Base-by-base conservation (phyloP, 2,888 invertebrate species). In the Synergus laeviventris region DNA sequence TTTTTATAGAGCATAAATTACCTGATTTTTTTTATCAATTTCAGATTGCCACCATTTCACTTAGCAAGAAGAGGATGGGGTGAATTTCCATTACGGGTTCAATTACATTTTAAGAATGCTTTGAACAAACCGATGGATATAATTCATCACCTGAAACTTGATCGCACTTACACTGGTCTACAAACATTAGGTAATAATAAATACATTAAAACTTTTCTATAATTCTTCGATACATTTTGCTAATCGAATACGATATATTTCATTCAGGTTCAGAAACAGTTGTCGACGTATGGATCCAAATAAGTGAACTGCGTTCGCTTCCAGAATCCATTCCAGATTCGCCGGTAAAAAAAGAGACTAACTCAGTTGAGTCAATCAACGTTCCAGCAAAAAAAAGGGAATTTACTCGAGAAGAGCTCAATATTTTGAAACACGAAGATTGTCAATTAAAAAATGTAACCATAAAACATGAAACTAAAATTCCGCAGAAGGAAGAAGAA, bases 41-140 rank as follows among this genome's bases (percentile, higher is more conserved):
- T 39, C 91, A 96, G 95, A 77, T 92, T 94, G 49, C 93, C 95
- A 0, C 98, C 97, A 0, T 98, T 96, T 92, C 96, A 97, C 91
- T 90, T 98, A 76, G 94, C 95, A 0, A 93, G 97, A 54, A 93
- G 96, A 78, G 98, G 98, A 21, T 98, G 98, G 98, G 98, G 98
- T 14, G 97, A 98, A 92, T 98, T 98, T 91, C 96, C 96, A 0
- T 93, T 97, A 7, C 92, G 95, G 74, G 93, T 97, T 2, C 96
- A 96, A 89, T 92, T 98, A 1, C 95, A 95, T 90, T 98, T 98
- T 89, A 92, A 93, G 56, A 94, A 95, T 76, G 89, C 92, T 9
- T 90, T 94, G 18, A 96, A 97, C 89, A 95, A 96, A 79, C 96
- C 97, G 0, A 94, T 96, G 39, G 94, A 95, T 83, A 91, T 98